These are phyloP conservation scores for Eurystomus glaucurus DNA, from an alignment of 2,797 vertebrate species.

Conservation along the genomic window DNA sequence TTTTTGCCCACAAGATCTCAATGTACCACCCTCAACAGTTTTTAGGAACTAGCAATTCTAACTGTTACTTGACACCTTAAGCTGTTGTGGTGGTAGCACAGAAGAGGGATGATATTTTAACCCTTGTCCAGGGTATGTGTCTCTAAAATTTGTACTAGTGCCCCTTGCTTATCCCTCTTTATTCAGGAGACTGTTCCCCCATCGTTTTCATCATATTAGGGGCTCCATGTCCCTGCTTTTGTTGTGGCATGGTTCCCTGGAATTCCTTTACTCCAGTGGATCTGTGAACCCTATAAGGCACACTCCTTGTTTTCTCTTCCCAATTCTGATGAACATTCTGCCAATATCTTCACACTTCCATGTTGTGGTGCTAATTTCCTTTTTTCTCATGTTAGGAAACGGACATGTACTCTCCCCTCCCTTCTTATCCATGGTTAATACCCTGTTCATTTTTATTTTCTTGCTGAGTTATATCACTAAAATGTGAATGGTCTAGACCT, in stretches of 20 bases:
- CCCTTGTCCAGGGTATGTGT: rapidly evolving
- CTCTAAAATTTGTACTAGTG: neutral
- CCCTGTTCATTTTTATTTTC: neutral
- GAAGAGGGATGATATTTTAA: neutral
- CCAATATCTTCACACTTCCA: neutral
- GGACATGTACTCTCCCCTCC: neutral
- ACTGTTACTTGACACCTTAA: neutral
- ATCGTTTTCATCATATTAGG: neutral
- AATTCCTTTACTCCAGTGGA: neutral
- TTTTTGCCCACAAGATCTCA: neutral
- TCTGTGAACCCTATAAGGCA: neutral
- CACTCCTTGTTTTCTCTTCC: neutral
- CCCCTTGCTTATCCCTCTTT: neutral
- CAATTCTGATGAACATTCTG: neutral
- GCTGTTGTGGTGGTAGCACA: neutral
- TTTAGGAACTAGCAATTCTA: neutral
- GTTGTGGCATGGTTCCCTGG: neutral
- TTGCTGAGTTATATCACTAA: neutral
- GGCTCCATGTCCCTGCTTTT: neutral
- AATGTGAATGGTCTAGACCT: neutral
- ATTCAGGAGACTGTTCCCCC: neutral
- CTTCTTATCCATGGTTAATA: neutral
- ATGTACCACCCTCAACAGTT: neutral
- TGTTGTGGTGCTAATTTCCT: neutral
- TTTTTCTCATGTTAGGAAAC: neutral